These are phyloP conservation scores for Thamnophis elegans DNA, from an alignment of 2,797 vertebrate species.

Conservation along the genomic window DNA sequence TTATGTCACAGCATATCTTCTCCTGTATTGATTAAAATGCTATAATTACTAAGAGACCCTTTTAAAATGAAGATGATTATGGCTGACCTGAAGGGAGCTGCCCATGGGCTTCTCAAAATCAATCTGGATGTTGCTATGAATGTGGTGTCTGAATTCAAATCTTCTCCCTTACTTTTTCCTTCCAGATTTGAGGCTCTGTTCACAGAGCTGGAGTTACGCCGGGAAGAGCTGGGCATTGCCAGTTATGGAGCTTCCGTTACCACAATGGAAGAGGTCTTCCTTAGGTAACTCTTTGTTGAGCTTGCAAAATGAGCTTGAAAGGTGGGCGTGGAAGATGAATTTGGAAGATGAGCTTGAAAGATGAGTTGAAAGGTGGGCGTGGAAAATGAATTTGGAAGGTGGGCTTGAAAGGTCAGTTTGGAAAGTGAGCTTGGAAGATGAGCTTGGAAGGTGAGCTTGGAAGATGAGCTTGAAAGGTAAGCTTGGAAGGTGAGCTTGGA, in stretches of 20 bases:
- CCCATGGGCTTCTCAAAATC: neutral
- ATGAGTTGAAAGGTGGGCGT: too few species aligned
- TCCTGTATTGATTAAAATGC: neutral
- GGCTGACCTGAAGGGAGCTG: neutral
- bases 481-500: too few species aligned
- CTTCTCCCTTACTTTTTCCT: accelerated
- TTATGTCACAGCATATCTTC: neutral
- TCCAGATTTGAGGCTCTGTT: conserved; percentile 93
- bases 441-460: too few species aligned
- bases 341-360: neutral
- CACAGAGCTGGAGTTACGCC: conserved; percentile 90
- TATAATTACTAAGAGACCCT: neutral
- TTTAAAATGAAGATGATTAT: neutral
- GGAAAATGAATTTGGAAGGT: neutral
- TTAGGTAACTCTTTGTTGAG: conserved; percentile 75
- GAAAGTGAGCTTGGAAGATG: too few species aligned
- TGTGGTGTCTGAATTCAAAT: neutral
- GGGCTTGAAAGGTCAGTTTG: neutral
- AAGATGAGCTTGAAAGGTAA: too few species aligned
- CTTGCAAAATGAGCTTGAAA: neutral
- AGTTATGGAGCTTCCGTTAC: conserved; percentile 97
- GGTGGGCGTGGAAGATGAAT: neutral
- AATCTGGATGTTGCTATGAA: neutral
- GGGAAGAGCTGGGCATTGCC: conserved; percentile 89
- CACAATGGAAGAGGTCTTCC: conserved; percentile 98